These are phyloP conservation scores for Prionailurus viverrinus DNA, from an alignment of 2,113 vertebrate species.

Conservation along the genomic window DNA sequence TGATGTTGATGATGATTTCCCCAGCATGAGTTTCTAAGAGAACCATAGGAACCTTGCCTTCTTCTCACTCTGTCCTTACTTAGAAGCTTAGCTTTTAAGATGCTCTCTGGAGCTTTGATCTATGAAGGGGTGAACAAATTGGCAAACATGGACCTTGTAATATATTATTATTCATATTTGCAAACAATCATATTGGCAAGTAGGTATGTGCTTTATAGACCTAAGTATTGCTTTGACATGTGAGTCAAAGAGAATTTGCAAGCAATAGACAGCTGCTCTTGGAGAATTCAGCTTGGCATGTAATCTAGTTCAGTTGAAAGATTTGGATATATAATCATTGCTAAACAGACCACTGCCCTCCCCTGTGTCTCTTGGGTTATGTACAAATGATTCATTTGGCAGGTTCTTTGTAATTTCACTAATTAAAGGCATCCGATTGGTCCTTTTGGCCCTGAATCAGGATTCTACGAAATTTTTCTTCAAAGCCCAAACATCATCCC, in stretches of 20 bases:
- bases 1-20: not conserved
- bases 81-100: conserved; percentile 17
- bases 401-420: conserved; percentile 35
- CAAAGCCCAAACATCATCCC: not conserved
- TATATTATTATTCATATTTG: conserved; percentile 27
- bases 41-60: not conserved
- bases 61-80: not conserved
- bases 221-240: not conserved
- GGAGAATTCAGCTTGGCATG: not conserved
- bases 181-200: not conserved
- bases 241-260: conserved; percentile 23
- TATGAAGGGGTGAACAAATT: not conserved
- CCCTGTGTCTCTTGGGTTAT: conserved; percentile 13
- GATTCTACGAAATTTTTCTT: conserved; percentile 17
- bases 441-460: not conserved
- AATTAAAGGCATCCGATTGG: conserved; percentile 21
- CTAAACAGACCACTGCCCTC: not conserved
- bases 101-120: not conserved
- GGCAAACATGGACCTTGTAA: not conserved
- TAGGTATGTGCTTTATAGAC: not conserved
- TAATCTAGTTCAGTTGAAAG: conserved; percentile 26
- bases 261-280: not conserved
- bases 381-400: conserved; percentile 44
- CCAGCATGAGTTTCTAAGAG: not conserved
- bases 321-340: not conserved